Conservation (phyloP, 2,797 vertebrate species). For the Halcyon smyrnensis region DNA sequence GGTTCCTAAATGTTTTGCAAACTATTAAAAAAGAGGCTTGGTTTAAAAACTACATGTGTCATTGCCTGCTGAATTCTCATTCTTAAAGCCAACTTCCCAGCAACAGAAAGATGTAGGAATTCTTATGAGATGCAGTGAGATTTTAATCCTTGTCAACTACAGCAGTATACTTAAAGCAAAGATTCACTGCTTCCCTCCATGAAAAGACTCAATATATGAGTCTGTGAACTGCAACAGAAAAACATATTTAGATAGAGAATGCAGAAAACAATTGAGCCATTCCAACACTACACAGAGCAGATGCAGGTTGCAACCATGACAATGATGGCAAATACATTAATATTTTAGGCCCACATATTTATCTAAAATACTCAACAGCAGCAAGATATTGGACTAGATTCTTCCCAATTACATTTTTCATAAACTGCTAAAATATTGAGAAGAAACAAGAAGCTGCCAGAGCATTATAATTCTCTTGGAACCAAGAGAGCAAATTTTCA, state of each 20-base stretch:
- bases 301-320: neutral
- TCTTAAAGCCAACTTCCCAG: neutral
- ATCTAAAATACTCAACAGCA: neutral
- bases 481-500: neutral
- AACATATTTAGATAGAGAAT: neutral
- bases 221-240: neutral
- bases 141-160: neutral
- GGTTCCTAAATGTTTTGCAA: neutral
- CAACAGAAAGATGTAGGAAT: neutral
- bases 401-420: constrained; percentile 46
- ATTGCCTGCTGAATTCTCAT: neutral
- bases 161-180: neutral
- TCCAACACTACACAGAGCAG: neutral
- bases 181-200: neutral
- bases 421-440: constrained; percentile 59
- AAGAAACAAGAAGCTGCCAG: constrained; percentile 16
- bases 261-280: neutral
- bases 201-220: neutral
- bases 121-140: neutral
- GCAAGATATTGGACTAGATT: neutral
- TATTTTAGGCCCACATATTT: neutral
- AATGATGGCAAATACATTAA: neutral
- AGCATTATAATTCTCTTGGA: neutral
- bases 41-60: neutral
- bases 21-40: neutral